Percentiles rank a stretch among this genome's conserved stretches.
Evolutionary conservation across 2,113 vertebrate species (phyloP).

Genomic region (Acinonyx jubatus): DNA sequence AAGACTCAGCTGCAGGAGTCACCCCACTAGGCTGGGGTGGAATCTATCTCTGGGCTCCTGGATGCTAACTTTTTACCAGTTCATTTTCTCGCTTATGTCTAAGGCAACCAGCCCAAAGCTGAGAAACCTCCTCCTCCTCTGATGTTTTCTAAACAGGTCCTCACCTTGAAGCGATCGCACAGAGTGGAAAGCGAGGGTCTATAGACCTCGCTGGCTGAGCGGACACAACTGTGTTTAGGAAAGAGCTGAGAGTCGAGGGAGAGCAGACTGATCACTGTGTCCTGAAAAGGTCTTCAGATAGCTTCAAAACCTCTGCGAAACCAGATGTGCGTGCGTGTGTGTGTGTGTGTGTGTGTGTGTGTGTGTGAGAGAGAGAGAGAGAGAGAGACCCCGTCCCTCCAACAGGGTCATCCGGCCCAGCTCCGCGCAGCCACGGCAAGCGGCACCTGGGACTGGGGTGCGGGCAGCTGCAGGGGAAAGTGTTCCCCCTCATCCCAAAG

Average conservation of each 20-base stretch:
- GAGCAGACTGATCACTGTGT: not conserved
- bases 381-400: not conserved
- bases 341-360: not conserved
- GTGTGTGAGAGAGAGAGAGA: no score
- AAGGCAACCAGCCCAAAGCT: not conserved
- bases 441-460: not conserved
- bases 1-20: not conserved
- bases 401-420: accelerated
- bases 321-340: not conserved
- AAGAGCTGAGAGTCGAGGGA: not conserved
- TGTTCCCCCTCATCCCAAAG: not conserved
- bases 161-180: not conserved
- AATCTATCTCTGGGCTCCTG: not conserved
- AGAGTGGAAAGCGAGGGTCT: not conserved
- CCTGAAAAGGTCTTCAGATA: not conserved
- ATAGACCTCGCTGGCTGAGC: not conserved
- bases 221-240: not conserved
- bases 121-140: not conserved
- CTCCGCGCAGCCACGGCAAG: not conserved
- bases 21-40: not conserved
- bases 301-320: not conserved
- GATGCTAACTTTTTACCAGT: slow-evolving; percentile 11
- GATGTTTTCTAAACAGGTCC: slow-evolving; percentile 57
- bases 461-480: not conserved
- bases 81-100: not conserved